Base-by-base conservation (phyloP, 2,797 vertebrate genomes). In the Ceryle rudis region DNA sequence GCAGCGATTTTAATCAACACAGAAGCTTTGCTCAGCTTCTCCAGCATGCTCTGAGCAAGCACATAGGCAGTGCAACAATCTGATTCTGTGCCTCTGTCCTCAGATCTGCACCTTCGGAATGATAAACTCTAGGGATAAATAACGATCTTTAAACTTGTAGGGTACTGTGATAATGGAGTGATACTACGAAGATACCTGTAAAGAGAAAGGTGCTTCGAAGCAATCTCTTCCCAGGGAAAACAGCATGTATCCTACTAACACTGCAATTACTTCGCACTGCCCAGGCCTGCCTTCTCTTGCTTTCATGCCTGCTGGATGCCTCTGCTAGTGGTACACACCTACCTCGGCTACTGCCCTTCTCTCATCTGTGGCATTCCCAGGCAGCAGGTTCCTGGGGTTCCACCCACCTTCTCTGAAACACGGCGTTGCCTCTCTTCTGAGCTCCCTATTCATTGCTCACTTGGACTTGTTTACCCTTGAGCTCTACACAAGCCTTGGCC, bases 141-240 rank as follows among this genome's bases (percentile, higher is more conserved):
- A 73, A 72, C 6, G 23, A 35, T 80, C 25, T 90, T 95, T 89
- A 93, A 89, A 80, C 39, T 64, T 66, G 20, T 41, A 6, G 55
- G 29, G 20, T 89, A 25, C 90, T 89, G 89, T 66, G 86, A 64
- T 86, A 93, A 94, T 57, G 62, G 61, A 78, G 42, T 70, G 77
- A 62, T 70, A 17, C 21, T 73, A 33, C 16, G 16, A 72, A 77
- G 39, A 55, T 57, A 66, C 13, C 71, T 93, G 14, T 84, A 61
- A 79, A 89, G 39, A 77, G 28, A 26, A 14, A 86, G 64, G 41
- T 79, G 33, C 73, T 89, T 47, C 42, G 66, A 70, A 94, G 51
- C 49, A 69, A 72, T 81, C 46, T 79, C 47, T 66, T 92, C 51
- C 74, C 3, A 3, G 49, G 52, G 51, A 86, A 95, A 90, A 70